Base-by-base conservation (phyloP, 2,888 invertebrate genomes). In the Papilio elwesi region DNA sequence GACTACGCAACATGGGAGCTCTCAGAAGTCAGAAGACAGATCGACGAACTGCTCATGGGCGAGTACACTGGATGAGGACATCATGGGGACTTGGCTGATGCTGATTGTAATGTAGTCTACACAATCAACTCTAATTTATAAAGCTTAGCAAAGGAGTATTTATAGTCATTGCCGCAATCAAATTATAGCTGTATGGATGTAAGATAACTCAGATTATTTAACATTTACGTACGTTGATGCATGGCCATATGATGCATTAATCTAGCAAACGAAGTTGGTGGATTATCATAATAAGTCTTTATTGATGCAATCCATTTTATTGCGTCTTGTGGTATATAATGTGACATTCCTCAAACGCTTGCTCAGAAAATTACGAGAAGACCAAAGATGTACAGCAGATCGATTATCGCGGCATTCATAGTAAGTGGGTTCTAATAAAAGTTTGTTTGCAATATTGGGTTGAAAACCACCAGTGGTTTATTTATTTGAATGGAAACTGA, bases 231-330 rank as follows among this genome's bases (percentile, higher is more conserved):
- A 13, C 13, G 26, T 36, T 57, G 57, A 36, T 36, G 57, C 13
- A 59, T 38, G 59, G 5, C 5, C 11, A 36, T 9, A 11, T 38
- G 59, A 13, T 59, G 59, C 59, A 59, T 59, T 59, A 38, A 59
- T 38, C 9, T 26, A 38, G 59, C n/a, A 59, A 59, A 59, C 38
- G 36, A 13, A 13, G 13, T 36, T 36, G 36, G 36, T 12, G 57
- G 38, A 59, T 59, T 59, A 59, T 57, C 57, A 36, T 57, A 57
- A 57, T 5, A 38, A 59, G 38, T 38, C 36, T 59, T 59, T 59
- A 59, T 38, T 59, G 59, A 59, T 38, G 38, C 38, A 59, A 59
- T 59, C 59, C 59, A 59, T 38, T 59, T 59, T 38, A 59, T 59
- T 59, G 59, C 59, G 8, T 38, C n/a, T 13, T 38, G 13, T n/a